These are phyloP conservation scores for Gibbula magus DNA, from an alignment of 2,888 invertebrate species.

Conservation along the genomic window DNA sequence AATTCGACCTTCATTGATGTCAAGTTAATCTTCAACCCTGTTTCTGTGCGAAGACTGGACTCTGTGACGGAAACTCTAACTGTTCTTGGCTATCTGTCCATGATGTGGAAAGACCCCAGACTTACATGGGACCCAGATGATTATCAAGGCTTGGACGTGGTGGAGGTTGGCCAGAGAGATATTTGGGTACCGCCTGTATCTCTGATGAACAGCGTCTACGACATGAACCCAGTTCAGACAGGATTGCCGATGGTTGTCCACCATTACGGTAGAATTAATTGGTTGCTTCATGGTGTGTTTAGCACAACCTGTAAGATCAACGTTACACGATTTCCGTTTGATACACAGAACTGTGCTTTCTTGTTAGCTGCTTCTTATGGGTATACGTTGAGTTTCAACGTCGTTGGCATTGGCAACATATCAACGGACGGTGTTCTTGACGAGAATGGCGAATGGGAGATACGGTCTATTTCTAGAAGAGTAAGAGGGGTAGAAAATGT, in stretches of 20 bases:
- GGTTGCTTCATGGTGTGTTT: background rate
- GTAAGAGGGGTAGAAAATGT: background rate
- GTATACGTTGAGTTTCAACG: background rate
- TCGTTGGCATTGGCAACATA: background rate
- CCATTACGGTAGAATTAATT: background rate
- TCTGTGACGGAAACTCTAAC: background rate
- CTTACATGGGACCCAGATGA: background rate
- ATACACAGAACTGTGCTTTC: background rate
- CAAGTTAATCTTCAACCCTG: background rate
- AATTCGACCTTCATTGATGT: background rate
- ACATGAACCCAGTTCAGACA: background rate
- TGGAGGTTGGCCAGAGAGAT: background rate
- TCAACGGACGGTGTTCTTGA: background rate
- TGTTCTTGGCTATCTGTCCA: background rate
- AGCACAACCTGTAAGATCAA: background rate
- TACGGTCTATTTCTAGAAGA: no score
- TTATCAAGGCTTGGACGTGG: background rate
- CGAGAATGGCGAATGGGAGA: constrained; percentile 7
- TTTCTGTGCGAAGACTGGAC: background rate
- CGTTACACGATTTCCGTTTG: background rate
- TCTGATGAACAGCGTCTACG: background rate
- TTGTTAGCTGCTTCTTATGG: background rate
- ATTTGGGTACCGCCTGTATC: background rate
- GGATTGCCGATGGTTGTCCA: background rate
- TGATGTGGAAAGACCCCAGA: background rate